A percentile compares a stretch with the other conserved stretches of the same genome.
Evolutionary conservation across 2,888 invertebrate species (phyloP).

Genomic region (Mystacides longicornis): DNA sequence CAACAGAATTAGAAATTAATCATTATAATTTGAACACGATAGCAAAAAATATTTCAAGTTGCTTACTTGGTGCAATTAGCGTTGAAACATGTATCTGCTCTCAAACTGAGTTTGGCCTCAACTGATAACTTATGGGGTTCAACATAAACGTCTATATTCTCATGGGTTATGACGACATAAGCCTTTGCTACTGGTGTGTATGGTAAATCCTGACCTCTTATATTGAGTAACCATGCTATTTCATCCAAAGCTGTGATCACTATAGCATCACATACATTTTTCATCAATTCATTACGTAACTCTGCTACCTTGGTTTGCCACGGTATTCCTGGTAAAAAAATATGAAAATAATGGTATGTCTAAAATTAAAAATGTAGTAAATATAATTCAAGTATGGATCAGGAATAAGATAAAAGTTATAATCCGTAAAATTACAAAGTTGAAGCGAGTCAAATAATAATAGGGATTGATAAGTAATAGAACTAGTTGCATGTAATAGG

Average conservation of each 20-base stretch:
- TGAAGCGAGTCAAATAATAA: too few species aligned
- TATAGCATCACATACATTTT: constrained; percentile 64
- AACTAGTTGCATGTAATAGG: too few species aligned
- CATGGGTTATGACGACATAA: constrained; percentile 61
- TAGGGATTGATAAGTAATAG: too few species aligned
- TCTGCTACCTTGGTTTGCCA: constrained; percentile 72
- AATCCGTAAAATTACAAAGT: too few species aligned
- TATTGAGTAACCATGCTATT: constrained; percentile 81
- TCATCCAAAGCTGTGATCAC: constrained; percentile 82
- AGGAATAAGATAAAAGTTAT: too few species aligned
- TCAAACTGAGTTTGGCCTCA: constrained; percentile 45
- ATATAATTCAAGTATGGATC: too few species aligned
- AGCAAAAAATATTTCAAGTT: neutral
- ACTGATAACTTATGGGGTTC: constrained; percentile 57
- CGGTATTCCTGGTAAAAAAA: constrained; percentile 51
- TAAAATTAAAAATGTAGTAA: too few species aligned
- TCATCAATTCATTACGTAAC: constrained; percentile 55
- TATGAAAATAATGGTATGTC: too few species aligned
- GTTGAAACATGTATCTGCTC: constrained; percentile 52
- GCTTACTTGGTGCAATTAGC: constrained; percentile 57
- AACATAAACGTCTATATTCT: constrained; percentile 62
- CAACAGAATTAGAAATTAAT: neutral
- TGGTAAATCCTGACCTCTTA: constrained; percentile 78
- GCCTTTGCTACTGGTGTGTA: constrained; percentile 74
- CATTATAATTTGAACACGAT: neutral